phyloP scores from a whole-genome alignment of 2,797 vertebrate species.

The Orestias chungarensis region DNA sequence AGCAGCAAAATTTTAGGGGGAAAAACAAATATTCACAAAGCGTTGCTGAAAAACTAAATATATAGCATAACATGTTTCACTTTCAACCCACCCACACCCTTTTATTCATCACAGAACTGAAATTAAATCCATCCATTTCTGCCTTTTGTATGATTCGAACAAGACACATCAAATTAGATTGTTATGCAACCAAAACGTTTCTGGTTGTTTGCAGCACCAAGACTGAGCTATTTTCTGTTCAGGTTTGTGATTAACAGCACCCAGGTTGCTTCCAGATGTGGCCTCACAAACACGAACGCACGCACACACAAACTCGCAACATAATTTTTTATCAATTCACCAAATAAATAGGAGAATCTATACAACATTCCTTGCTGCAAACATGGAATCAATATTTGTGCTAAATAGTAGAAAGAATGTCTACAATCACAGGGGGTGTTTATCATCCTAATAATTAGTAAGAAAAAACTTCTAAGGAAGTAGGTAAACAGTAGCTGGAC shows the following conservation, averaged over 20 bases:
- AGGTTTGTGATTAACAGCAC: constrained; percentile 66
- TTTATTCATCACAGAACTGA: constrained; percentile 57
- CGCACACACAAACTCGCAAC: constrained; percentile 5
- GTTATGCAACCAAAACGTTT: constrained; percentile 63
- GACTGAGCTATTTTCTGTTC: constrained; percentile 68
- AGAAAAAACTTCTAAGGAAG: constrained; percentile 54
- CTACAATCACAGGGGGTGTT: constrained; percentile 54
- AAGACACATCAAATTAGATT: constrained; percentile 50
- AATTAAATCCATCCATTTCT: constrained; percentile 46
- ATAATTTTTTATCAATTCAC: constrained; percentile 53
- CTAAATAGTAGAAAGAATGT: constrained; percentile 67
- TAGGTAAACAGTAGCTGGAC: constrained; percentile 54
- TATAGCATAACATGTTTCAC: constrained; percentile 46
- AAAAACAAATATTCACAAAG: constrained; percentile 61
- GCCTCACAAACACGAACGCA: background rate
- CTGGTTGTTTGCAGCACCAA: constrained; percentile 63
- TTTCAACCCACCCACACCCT: constrained; percentile 39
- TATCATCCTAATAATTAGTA: constrained; percentile 39
- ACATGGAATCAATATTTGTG: constrained; percentile 53
- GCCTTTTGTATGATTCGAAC: constrained; percentile 31
- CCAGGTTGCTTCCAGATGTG: constrained; percentile 76
- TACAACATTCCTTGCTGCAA: constrained; percentile 53
- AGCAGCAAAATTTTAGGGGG: constrained; percentile 59
- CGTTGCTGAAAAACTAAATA: constrained; percentile 48
- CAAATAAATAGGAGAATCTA: constrained; percentile 52